phyloP scores from a whole-genome alignment of 2,888 invertebrate genomes.

The Idaea biselata region DNA sequence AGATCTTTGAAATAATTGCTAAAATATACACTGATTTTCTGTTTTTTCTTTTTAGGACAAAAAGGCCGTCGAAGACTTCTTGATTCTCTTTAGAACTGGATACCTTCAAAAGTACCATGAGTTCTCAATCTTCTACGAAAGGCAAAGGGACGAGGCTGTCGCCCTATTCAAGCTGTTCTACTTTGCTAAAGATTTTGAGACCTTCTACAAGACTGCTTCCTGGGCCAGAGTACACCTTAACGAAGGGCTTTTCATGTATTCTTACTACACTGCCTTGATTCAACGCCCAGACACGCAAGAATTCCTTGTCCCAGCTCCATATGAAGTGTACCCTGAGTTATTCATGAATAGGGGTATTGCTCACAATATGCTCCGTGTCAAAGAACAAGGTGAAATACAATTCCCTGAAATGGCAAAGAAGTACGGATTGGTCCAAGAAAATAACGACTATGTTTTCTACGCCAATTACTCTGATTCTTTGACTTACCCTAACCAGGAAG shows the following conservation, averaged over 20 bases:
- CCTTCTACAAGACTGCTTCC: slow-evolving; percentile 80
- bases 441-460: slow-evolving; percentile 69
- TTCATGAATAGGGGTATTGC: slow-evolving; percentile 83
- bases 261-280: slow-evolving; percentile 79
- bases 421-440: slow-evolving; percentile 63
- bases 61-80: slow-evolving; percentile 67
- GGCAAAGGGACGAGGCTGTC: slow-evolving; percentile 70
- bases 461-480: slow-evolving; percentile 81
- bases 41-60: slow-evolving; percentile 49
- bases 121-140: slow-evolving; percentile 75
- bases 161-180: slow-evolving; percentile 81
- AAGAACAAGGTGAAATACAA: slow-evolving; percentile 58
- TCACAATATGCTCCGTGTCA: slow-evolving; percentile 60
- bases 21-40: not conserved
- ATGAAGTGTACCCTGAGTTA: slow-evolving; percentile 84
- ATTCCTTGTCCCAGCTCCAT: slow-evolving; percentile 83
- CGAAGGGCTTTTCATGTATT: slow-evolving; percentile 82
- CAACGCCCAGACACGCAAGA: slow-evolving; percentile 80
- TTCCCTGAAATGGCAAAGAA: slow-evolving; percentile 52
- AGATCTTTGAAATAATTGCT: not conserved
- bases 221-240: slow-evolving; percentile 82
- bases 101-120: slow-evolving; percentile 71
- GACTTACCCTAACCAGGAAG: slow-evolving; percentile 79
- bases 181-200: slow-evolving; percentile 81
- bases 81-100: slow-evolving; percentile 61